Evolutionary conservation across 2,888 invertebrate species (phyloP), one percentile per base, ranked within the genome.

Genomic region (Microctonus aethiopoides): DNA sequence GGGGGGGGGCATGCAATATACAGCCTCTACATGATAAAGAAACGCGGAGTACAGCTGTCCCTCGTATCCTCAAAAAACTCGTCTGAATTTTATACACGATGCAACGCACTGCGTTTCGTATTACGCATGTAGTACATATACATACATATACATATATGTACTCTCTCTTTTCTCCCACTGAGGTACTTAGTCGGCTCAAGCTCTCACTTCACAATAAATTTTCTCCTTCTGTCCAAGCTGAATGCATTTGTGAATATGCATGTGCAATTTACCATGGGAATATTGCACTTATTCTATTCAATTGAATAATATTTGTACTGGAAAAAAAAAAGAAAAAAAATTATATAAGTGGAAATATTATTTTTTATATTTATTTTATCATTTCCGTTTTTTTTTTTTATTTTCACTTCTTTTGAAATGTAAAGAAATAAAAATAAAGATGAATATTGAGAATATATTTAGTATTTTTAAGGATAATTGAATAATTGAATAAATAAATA

Each of bases 31-130:
- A 68, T 72, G 72, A 75, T 71, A 72, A 76, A 71, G 70, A 75
- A 74, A 75, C 71, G 72, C 74, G 75, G 74, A 71, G 73, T 75
- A 74, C 76, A 76, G 76, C 75, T 74, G 76, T 74, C 75, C 68
- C 61, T 71, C 64, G 63, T 65, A 75, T 73, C 72, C 64, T 71
- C 72, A 70, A 73, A 72, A 72, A 71, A 73, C 72, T 75, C 71
- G 74, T 76, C 73, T 74, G 71, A 75, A 76, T 73, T 72, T 73
- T 73, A 75, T 73, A 73, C 74, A 65, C 69, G 66, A 70, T 70
- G 70, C 70, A 70, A 70, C 62, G 46, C 52, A 70, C 60, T 70
- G 69, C 70, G 70, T 70, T 70, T 70, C 70, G 70, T 70, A 62
- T 70, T 70, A 70, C 70, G 61, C 39, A 65, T 57, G 32, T 75